Base-by-base conservation (phyloP, 2,888 invertebrate genomes). In the Acleris holmiana region DNA sequence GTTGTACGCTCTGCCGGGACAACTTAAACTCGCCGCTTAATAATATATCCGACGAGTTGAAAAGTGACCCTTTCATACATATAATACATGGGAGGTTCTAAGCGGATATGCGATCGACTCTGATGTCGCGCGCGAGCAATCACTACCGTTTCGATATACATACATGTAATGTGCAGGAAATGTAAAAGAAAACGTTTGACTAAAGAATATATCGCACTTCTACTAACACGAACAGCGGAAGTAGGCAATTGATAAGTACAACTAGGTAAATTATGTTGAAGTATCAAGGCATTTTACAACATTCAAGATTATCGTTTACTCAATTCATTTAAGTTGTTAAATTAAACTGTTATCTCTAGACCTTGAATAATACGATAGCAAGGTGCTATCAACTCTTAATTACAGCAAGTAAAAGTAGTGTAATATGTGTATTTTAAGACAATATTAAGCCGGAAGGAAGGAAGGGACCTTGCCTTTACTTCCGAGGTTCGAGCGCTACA, bases 381-480 rank as follows among this genome's bases (percentile, higher is more conserved):
- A 23, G 53, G 54, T 55, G 65, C 49, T 40, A 49, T 54, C 13
- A 35, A 17, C 15, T 44, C 35, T n/a, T 64, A 50, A 60, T 54
- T 55, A 21, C 54, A 59, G 19, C 18, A 54, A 60, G 55, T 55
- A 65, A 65, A 65, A 65, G 54, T 60, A 60, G 53, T 44, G 44
- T 29, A 41, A 29, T 21, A 25, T 15, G 25, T 57, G 40, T 25
- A 49, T 60, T 65, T 62, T 69, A 68, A 63, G 71, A 78, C 81
- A 79, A 78, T 74, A 72, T 71, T 70, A 67, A 61, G 75, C 71
- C 87, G 89, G 89, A 90, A 89, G 89, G 83, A 86, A 88, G 85
- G 80, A 85, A 83, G 81, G 67, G 76, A 78, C 88, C 89, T 89
- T 85, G 88, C 72, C 56, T 54, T 67, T 51, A 87, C 85, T 90